Percentiles rank a stretch among this genome's conserved stretches.
Evolutionary conservation across 2,797 vertebrate genomes (phyloP).

Genomic region (Sebastes matsubarae): DNA sequence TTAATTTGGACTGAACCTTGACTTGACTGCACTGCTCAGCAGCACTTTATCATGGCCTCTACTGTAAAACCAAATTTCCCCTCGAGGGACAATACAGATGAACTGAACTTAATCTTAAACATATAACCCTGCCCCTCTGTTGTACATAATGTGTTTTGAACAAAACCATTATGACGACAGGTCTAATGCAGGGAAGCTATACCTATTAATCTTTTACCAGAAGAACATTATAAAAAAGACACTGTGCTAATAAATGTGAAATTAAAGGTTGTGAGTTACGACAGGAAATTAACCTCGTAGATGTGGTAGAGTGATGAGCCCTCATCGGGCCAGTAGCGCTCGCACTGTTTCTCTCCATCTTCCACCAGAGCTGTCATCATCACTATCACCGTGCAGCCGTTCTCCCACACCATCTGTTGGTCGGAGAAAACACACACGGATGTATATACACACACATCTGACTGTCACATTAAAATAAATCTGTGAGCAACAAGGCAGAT

Average conservation of each 20-base stretch:
- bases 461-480: not conserved
- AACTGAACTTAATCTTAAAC: not conserved
- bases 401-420: constrained; percentile 96
- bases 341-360: constrained; percentile 95
- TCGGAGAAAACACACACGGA: not conserved
- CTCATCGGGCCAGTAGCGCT: constrained; percentile 98
- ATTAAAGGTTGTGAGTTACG: not conserved
- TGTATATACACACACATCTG: not conserved
- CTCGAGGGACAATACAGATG: too few relatives aligned
- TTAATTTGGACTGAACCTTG: too few relatives aligned
- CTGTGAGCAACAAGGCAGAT: not conserved
- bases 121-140: not conserved
- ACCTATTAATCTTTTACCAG: not conserved
- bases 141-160: not conserved
- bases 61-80: too few relatives aligned
- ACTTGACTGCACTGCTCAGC: too few relatives aligned
- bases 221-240: not conserved
- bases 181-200: not conserved
- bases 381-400: constrained; percentile 95
- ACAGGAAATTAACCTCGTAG: constrained; percentile 87
- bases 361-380: constrained; percentile 96
- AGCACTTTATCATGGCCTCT: too few relatives aligned
- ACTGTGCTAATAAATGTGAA: not conserved
- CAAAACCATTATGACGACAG: not conserved
- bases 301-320: constrained; percentile 98